Percentiles rank a stretch among this genome's conserved stretches.
Evolutionary conservation across 2,113 vertebrate genomes (phyloP).

Genomic region (Mormyrus lacerda): DNA sequence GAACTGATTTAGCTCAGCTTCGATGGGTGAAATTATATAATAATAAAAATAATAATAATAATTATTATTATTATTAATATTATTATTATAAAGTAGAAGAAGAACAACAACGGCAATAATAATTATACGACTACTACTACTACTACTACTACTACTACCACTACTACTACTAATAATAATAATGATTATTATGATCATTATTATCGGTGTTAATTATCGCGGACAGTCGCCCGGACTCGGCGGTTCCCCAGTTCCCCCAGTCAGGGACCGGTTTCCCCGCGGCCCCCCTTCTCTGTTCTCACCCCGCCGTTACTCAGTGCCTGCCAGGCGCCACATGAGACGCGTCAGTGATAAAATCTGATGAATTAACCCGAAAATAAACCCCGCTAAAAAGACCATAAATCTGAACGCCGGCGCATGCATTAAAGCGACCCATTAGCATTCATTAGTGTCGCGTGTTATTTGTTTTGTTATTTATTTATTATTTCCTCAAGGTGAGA

Average conservation of each 20-base stretch:
- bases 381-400: not conserved
- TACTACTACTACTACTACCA: no score
- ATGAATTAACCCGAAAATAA: conserved; percentile 1
- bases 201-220: not conserved
- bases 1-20: not conserved
- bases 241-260: no score
- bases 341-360: conserved; percentile 1
- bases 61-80: no score
- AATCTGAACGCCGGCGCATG: not conserved
- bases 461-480: conserved; percentile 21
- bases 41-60: no score
- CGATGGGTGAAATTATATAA: not conserved
- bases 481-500: not conserved
- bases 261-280: not conserved
- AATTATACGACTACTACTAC: no score
- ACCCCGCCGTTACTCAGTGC: not conserved
- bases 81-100: no score
- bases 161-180: no score
- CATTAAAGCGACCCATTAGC: not conserved
- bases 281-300: not conserved
- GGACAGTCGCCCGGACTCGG: not conserved
- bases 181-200: not conserved
- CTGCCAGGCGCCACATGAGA: not conserved
- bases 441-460: not conserved
- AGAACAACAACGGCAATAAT: no score